These are phyloP conservation scores for Uromys caudimaculatus DNA, from an alignment of 2,797 vertebrate species.

Conservation along the genomic window DNA sequence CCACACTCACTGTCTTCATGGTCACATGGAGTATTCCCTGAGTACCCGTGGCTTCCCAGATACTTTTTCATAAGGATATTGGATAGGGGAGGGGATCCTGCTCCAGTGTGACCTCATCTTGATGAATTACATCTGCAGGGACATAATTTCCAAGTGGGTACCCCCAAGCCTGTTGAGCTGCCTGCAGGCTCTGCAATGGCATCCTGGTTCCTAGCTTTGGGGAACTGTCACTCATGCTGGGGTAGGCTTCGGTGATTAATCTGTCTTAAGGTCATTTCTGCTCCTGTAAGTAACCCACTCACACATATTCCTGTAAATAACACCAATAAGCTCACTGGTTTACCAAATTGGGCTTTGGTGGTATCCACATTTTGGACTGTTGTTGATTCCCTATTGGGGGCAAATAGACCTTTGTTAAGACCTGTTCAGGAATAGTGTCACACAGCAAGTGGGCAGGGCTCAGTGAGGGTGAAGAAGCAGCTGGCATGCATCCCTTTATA, in stretches of 20 bases:
- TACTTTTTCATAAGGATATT: neutral
- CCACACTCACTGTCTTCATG: neutral
- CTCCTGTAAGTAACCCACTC: neutral
- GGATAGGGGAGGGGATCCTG: neutral
- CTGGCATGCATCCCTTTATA: neutral
- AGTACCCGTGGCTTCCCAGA: neutral
- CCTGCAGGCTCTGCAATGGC: neutral
- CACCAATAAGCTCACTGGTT: neutral
- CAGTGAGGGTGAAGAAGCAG: neutral
- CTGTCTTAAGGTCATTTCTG: neutral
- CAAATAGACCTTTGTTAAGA: neutral
- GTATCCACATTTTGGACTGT: neutral
- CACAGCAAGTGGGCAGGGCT: neutral
- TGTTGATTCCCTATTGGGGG: neutral
- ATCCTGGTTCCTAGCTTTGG: neutral
- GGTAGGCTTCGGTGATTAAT: neutral
- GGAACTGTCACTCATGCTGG: neutral
- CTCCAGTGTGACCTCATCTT: neutral
- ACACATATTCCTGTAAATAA: too few relatives aligned
- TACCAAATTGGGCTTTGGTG: neutral
- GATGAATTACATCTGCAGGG: neutral
- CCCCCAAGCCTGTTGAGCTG: neutral
- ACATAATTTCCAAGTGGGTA: neutral
- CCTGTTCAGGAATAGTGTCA: neutral
- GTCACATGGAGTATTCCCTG: neutral